These are phyloP conservation scores for Aleiodes testaceus DNA, from an alignment of 2,888 invertebrate species.

Conservation along the genomic window DNA sequence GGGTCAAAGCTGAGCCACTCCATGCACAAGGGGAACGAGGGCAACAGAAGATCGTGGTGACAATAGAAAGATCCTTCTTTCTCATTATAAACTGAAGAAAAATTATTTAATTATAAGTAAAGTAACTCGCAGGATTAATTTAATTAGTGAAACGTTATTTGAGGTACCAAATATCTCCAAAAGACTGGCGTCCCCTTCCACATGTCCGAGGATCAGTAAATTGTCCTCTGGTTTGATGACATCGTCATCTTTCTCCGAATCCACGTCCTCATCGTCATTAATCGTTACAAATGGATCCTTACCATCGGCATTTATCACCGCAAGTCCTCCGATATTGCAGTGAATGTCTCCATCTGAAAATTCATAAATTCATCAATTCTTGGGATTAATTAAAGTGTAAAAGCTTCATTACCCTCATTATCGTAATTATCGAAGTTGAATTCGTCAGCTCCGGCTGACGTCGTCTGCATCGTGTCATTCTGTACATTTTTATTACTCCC, in stretches of 20 bases:
- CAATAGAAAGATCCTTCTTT: slow-evolving; percentile 91
- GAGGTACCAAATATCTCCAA: slow-evolving; percentile 88
- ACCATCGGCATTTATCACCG: slow-evolving; percentile 59
- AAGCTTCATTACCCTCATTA: slow-evolving; percentile 79
- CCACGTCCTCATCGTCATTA: slow-evolving; percentile 70
- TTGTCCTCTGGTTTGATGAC: slow-evolving; percentile 92
- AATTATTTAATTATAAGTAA: slow-evolving; percentile 53
- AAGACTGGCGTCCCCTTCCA: slow-evolving; percentile 88
- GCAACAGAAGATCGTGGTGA: slow-evolving; percentile 93
- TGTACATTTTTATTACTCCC: background rate
- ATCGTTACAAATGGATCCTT: slow-evolving; percentile 64
- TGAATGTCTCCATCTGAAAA: slow-evolving; percentile 58
- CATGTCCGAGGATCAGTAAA: slow-evolving; percentile 88
- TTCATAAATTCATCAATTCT: background rate
- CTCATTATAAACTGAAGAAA: slow-evolving; percentile 87
- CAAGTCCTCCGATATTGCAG: slow-evolving; percentile 65
- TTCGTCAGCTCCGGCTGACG: slow-evolving; percentile 75
- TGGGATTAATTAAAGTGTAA: background rate
- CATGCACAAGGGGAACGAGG: slow-evolving; percentile 91
- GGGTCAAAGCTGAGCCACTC: slow-evolving; percentile 96
- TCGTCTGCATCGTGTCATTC: slow-evolving; percentile 35
- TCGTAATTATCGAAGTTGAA: slow-evolving; percentile 85
- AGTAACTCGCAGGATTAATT: too few relatives aligned
- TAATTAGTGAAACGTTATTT: background rate
- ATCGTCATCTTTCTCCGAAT: slow-evolving; percentile 92